Percentiles rank a stretch among this genome's conserved stretches.
phyloP scores from a whole-genome alignment of 2,113 vertebrate genomes.

The Plestiodon gilberti region DNA sequence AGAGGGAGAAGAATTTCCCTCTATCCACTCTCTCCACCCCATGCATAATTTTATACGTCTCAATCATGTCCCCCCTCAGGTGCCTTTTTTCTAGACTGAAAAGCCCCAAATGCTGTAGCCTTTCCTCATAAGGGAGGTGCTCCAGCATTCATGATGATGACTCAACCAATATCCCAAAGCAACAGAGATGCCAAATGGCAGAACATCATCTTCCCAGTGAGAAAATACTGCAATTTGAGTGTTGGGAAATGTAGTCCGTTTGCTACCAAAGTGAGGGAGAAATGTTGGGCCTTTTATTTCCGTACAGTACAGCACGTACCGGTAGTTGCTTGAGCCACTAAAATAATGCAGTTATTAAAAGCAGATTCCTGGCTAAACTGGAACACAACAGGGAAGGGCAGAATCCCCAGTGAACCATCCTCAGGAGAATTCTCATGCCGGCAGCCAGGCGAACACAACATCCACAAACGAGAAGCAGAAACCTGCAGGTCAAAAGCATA shows the following conservation, averaged over 20 bases:
- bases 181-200: not conserved
- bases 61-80: no score
- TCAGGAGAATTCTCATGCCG: not conserved
- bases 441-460: not conserved
- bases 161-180: not conserved
- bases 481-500: not conserved
- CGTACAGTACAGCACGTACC: no score
- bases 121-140: no score
- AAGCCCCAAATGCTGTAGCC: no score
- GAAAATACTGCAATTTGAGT: no score
- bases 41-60: no score
- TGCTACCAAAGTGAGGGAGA: not conserved
- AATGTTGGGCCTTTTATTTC: not conserved
- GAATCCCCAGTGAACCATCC: not conserved
- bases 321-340: not conserved
- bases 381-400: not conserved
- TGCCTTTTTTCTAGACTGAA: no score
- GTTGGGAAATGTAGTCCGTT: not conserved
- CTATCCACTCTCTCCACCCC: no score
- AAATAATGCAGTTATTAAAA: not conserved
- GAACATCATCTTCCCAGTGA: not conserved
- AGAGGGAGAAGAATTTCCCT: no score
- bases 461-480: not conserved
- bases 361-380: not conserved
- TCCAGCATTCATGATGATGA: no score